Conservation (phyloP, 2,888 invertebrate genomes). For the Plagiodera versicolora region DNA sequence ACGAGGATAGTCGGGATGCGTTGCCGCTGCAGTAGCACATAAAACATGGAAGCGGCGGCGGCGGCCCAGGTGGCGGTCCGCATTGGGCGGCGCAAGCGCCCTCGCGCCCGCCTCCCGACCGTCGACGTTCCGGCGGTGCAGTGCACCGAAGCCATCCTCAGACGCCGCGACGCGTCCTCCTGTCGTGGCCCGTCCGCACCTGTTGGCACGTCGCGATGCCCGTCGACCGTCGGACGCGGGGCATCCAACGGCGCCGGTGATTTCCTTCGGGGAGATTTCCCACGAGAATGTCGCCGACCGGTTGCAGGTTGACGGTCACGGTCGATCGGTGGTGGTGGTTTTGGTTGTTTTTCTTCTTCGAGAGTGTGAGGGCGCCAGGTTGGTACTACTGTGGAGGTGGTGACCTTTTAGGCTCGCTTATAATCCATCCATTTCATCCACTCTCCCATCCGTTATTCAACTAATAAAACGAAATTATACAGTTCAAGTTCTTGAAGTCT, state of each 20-base stretch:
- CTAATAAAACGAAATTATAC: too few species aligned
- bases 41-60: constrained; percentile 34
- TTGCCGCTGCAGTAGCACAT: constrained; percentile 47
- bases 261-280: background rate
- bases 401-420: too few species aligned
- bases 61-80: constrained; percentile 52
- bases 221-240: background rate
- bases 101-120: constrained; percentile 30
- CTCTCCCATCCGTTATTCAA: too few species aligned
- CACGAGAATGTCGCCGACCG: background rate
- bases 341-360: too few species aligned
- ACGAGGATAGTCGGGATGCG: constrained; percentile 34
- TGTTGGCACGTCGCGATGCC: constrained; percentile 38
- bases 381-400: background rate
- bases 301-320: background rate
- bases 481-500: too few species aligned
- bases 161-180: constrained; percentile 27
- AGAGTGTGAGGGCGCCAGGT: background rate
- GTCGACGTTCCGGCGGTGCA: constrained; percentile 39
- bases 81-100: constrained; percentile 50
- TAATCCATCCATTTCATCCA: too few species aligned
- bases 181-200: constrained; percentile 36
- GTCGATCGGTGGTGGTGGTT: background rate
- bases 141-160: constrained; percentile 37
- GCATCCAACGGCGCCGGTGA: background rate